Evolutionary conservation across 1,140 invertebrate species (phyloP).

Genomic region (Pogonomyrmex barbatus): DNA sequence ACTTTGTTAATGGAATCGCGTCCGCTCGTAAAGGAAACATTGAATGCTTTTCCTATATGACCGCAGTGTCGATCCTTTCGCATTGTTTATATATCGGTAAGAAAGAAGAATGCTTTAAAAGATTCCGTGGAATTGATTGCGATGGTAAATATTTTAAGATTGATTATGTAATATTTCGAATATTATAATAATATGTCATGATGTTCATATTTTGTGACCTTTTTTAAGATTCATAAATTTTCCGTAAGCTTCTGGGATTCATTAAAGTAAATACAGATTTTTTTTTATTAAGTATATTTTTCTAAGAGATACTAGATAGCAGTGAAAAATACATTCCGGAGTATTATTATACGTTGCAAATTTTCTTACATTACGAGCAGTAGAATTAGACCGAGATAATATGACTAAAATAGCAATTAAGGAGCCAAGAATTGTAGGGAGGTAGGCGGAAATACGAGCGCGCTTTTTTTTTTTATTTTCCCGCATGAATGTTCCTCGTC

Average conservation of each 20-base stretch:
- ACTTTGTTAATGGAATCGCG: slow-evolving; percentile 81
- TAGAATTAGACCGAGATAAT: slow-evolving; percentile 55
- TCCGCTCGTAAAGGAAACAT: slow-evolving; percentile 78
- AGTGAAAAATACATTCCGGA: slow-evolving; percentile 11
- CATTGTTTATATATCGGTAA: neutral
- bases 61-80: slow-evolving; percentile 44
- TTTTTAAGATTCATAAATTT: neutral
- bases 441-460: neutral
- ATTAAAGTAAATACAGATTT: neutral
- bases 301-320: neutral
- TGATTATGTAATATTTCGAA: neutral
- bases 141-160: neutral
- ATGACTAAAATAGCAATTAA: slow-evolving; percentile 50
- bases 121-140: neutral
- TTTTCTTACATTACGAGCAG: slow-evolving; percentile 37
- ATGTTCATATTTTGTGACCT: neutral
- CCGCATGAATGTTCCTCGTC: slow-evolving; percentile 46
- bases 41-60: slow-evolving; percentile 69
- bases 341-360: slow-evolving; percentile 27
- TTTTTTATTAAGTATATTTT: neutral
- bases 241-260: neutral
- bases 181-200: neutral
- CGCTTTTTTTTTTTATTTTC: slow-evolving; percentile 9
- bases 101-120: neutral
- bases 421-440: slow-evolving; percentile 47